phyloP scores from a whole-genome alignment of 23 tunicate species.

The Halocynthia aurantium region DNA sequence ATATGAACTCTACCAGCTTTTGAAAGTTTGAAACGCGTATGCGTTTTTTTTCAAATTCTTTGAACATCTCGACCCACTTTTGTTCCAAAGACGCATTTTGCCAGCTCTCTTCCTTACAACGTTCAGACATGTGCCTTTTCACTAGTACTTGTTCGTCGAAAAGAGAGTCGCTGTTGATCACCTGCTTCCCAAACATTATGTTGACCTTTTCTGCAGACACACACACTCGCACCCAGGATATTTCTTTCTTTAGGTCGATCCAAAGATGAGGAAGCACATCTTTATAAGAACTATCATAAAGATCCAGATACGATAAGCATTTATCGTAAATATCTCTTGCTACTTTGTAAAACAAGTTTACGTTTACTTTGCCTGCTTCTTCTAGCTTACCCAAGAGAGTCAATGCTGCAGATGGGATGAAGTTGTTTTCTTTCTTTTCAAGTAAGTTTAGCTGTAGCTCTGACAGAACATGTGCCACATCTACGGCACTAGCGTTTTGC shows the following conservation, averaged over 20 bases:
- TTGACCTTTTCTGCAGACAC: conserved; percentile 46
- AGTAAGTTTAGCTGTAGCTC: conserved; percentile 52
- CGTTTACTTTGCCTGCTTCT: conserved; percentile 37
- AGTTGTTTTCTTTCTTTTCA: conserved; percentile 54
- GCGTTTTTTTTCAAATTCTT: conserved; percentile 39
- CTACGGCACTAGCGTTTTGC: conserved; percentile 36
- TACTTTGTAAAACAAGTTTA: conserved; percentile 22
- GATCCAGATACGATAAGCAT: conserved; percentile 50
- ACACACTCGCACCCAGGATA: conserved; percentile 45
- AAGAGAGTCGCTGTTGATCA: conserved; percentile 57
- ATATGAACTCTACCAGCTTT: conserved; percentile 46
- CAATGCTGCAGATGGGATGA: conserved; percentile 44
- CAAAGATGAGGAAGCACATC: conserved; percentile 49
- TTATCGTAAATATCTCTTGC: conserved; percentile 33
- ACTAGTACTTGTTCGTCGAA: conserved; percentile 57
- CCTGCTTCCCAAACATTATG: conserved; percentile 35
- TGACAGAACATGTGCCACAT: conserved; percentile 41
- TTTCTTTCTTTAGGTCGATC: conserved; percentile 39
- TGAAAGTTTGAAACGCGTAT: conserved; percentile 40
- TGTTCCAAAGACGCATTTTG: conserved; percentile 47
- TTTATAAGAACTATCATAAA: conserved; percentile 44
- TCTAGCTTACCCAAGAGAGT: conserved; percentile 45
- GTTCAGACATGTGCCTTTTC: conserved; percentile 36
- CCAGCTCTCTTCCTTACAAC: conserved; percentile 32
- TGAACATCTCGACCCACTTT: conserved; percentile 41